Evolutionary conservation across 2,113 vertebrate species (phyloP), one percentile per base, ranked within the genome.

Genomic region (Colossoma macropomum): DNA sequence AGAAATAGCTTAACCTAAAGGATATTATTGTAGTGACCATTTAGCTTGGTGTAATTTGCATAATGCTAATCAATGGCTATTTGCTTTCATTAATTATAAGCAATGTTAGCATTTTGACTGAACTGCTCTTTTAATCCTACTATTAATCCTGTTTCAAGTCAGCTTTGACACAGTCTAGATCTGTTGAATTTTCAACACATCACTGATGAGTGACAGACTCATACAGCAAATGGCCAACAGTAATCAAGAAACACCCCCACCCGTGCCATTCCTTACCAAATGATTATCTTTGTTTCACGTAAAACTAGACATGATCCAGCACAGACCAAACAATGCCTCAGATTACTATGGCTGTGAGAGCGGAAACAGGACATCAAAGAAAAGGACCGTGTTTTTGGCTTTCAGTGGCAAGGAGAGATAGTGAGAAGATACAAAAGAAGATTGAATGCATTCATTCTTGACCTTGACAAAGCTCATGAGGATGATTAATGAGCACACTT

Each of bases 301-400:
- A 16, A 34, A 56, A n/a, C 11, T 60, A 30, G 9, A 75, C 52
- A 65, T 28, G 17, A 21, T 19, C 28, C 15, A 65, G 17, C 1
- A 25, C 28, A 50, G 32, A 25, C 38, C 19, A 38, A 77, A 25
- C 1, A 38, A n/a, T 28, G 45, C 52, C 32, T 62, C 56, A 77
- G 16, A 21, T 45, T 45, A 9, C 41, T 27, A 62, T 4, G 34
- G 12, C 41, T 45, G 41, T 45, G 41, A 11, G 10, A 45, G 10
- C 41, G 7, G 34, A 38, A 38, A 30, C 25, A 28, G 80, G 85
- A 81, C 85, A 52, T 66, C 80, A n/a, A 0, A 71, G 73, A 62
- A 0, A n/a, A 56, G 19, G 87, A 27, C 2, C 11, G 12, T 9
- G 27, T 28, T 38, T 16, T 68, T 23, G 4, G 12, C 62, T 28